phyloP scores from a whole-genome alignment of 2,888 invertebrate genomes.

The Nephrotoma flavescens region DNA sequence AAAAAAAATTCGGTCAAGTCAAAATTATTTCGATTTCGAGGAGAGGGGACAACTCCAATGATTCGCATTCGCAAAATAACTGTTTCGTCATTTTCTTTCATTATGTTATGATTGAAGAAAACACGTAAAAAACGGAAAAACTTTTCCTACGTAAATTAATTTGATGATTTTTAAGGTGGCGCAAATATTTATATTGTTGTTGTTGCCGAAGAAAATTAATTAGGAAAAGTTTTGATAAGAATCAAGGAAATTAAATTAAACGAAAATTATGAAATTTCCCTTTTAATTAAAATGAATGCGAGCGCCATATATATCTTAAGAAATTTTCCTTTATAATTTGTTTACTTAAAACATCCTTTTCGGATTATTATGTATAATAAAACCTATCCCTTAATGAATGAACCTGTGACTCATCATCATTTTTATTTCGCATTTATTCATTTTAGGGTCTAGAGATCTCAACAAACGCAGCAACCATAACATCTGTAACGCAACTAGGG shows the following conservation, averaged over 20 bases:
- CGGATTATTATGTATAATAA: not conserved
- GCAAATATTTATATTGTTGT: not conserved
- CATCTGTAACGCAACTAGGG: slow-evolving; percentile 10
- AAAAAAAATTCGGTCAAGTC: not conserved
- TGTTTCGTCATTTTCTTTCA: not conserved
- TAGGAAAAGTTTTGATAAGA: not conserved
- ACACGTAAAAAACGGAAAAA: not conserved
- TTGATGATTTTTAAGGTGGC: not conserved
- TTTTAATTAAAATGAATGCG: not conserved
- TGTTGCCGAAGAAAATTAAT: not conserved
- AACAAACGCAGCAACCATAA: slow-evolving; percentile 10
- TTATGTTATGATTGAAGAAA: not conserved
- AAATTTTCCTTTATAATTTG: not conserved
- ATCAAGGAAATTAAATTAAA: not conserved
- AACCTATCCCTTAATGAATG: not conserved
- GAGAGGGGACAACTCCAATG: not conserved
- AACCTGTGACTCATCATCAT: not conserved
- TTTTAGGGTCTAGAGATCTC: slow-evolving; percentile 13
- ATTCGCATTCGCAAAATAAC: not conserved
- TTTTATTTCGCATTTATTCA: not conserved
- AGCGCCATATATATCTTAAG: not conserved
- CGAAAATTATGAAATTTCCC: not conserved
- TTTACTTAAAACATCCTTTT: not conserved
- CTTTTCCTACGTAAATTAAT: not conserved
- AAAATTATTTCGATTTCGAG: not conserved